Evolutionary conservation across 1,140 invertebrate species (phyloP).

Genomic region (Platyscapa corneri): DNA sequence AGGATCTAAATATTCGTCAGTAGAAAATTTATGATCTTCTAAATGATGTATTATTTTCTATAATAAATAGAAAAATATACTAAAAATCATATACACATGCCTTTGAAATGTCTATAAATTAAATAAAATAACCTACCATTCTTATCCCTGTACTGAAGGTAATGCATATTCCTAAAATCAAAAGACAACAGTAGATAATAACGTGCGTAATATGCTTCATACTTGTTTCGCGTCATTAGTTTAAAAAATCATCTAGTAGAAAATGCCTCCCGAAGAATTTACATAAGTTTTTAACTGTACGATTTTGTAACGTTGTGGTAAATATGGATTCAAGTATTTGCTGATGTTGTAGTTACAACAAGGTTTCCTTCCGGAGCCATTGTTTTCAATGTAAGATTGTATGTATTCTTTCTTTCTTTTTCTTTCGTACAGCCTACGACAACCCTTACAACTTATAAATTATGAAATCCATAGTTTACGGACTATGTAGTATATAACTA

Average conservation of each 20-base stretch:
- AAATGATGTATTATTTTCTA: slow-evolving; percentile 49
- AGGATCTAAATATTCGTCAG: slow-evolving; percentile 48
- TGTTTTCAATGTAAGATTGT: background rate
- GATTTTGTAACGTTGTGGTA: background rate
- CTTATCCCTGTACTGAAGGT: background rate
- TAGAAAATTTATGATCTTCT: slow-evolving; percentile 47
- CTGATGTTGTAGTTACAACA: background rate
- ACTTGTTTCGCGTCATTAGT: slow-evolving; percentile 33
- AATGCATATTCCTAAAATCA: slow-evolving; percentile 11
- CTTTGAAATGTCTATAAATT: background rate
- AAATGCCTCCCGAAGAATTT: background rate
- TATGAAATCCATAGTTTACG: background rate
- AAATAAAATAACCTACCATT: slow-evolving; percentile 12
- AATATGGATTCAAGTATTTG: slow-evolving; percentile 29
- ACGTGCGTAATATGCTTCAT: slow-evolving; percentile 21
- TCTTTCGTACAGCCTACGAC: fast-evolving
- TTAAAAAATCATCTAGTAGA: background rate
- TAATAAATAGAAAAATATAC: background rate
- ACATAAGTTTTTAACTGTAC: background rate
- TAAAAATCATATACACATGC: background rate
- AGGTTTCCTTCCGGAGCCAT: background rate
- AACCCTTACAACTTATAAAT: background rate
- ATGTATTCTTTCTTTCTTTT: background rate
- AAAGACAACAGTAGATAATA: slow-evolving; percentile 31
- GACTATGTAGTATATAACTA: too few relatives aligned